phyloP scores from a whole-genome alignment of 2,113 vertebrate species.

The Orthonyx spaldingii region DNA sequence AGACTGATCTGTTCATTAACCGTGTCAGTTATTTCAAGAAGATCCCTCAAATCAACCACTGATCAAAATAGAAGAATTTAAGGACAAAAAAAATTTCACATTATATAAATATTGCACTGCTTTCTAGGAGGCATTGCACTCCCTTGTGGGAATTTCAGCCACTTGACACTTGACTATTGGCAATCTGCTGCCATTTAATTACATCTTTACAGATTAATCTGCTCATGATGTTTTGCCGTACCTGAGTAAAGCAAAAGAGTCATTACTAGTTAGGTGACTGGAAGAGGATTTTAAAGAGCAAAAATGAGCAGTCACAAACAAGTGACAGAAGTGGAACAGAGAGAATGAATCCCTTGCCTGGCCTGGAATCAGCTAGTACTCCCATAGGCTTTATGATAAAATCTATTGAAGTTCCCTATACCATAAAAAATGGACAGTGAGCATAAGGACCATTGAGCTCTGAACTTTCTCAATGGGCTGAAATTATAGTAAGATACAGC shows the following conservation, averaged over 20 bases:
- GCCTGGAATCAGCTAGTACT: neutral
- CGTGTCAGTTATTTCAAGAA: neutral
- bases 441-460: neutral
- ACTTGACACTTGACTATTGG: neutral
- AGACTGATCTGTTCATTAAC: neutral
- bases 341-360: neutral
- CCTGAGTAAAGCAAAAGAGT: neutral
- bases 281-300: neutral
- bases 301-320: neutral
- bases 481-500: neutral
- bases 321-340: neutral
- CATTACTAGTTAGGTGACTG: neutral
- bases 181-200: neutral
- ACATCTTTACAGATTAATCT: neutral
- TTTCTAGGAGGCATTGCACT: neutral
- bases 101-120: neutral
- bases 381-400: neutral
- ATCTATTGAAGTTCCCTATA: neutral
- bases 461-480: neutral
- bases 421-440: neutral
- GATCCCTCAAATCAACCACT: neutral
- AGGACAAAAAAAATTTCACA: neutral
- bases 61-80: neutral
- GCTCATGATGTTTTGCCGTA: neutral
- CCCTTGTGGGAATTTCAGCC: neutral